Conservation (phyloP, 1,140 invertebrate genomes). For the Lordiphosa stackelbergi region DNA sequence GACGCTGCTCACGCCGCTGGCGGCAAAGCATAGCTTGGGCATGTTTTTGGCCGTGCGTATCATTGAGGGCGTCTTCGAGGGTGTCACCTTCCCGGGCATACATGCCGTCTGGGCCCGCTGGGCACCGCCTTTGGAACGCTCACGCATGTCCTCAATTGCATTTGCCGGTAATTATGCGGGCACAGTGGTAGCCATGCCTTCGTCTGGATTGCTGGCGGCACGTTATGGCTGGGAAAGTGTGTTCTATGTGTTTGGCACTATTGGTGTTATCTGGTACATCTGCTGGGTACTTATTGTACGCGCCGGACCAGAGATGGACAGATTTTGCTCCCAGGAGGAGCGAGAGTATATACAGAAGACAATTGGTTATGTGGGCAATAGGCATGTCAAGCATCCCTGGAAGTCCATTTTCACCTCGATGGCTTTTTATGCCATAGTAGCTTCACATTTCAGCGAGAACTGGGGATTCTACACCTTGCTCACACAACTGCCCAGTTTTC, state of each 20-base stretch:
- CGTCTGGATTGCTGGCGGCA: slow-evolving; percentile 85
- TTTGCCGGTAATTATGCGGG: slow-evolving; percentile 91
- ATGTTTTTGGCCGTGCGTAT: slow-evolving; percentile 87
- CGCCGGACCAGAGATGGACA: slow-evolving; percentile 87
- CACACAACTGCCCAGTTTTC: slow-evolving; percentile 93
- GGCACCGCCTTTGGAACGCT: slow-evolving; percentile 91
- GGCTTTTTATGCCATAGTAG: slow-evolving; percentile 93
- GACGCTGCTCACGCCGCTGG: slow-evolving; percentile 88
- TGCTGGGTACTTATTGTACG: slow-evolving; percentile 85
- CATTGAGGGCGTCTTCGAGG: slow-evolving; percentile 93
- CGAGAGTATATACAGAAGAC: slow-evolving; percentile 85
- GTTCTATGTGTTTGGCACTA: slow-evolving; percentile 91
- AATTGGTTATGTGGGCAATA: slow-evolving; percentile 60
- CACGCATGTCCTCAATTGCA: slow-evolving; percentile 85
- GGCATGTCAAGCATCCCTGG: slow-evolving; percentile 86
- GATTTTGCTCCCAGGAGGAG: slow-evolving; percentile 85
- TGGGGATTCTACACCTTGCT: slow-evolving; percentile 97
- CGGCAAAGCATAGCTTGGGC: slow-evolving; percentile 84
- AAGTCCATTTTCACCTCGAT: slow-evolving; percentile 86
- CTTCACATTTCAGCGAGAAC: slow-evolving; percentile 95
- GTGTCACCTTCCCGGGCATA: slow-evolving; percentile 93
- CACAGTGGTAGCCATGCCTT: slow-evolving; percentile 87
- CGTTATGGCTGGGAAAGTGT: slow-evolving; percentile 90
- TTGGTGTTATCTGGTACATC: slow-evolving; percentile 85
- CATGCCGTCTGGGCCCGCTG: slow-evolving; percentile 92